Evolutionary conservation across 2,888 invertebrate genomes (phyloP), one percentile per base, ranked within the genome.

Genomic region (Drosophila yooni): DNA sequence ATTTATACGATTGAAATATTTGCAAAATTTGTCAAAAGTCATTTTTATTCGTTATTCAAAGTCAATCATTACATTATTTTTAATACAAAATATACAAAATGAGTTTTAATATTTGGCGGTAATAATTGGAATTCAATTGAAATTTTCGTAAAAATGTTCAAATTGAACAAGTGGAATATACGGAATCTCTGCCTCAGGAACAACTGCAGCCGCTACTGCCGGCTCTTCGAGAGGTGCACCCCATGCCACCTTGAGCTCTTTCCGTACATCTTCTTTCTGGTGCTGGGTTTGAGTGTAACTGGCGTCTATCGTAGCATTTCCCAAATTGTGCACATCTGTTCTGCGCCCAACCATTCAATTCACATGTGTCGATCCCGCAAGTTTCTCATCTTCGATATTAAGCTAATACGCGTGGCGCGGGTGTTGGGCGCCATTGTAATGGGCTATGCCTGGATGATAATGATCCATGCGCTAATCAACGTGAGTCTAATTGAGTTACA

Each of bases 391-490:
- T 2, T 83, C 0, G 21, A 38, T 1, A 11, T 51, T 5, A 5
- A 8, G 0, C 0, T 40, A 0, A 21, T 83, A 8, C 70, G 70
- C 0, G 40, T 18, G n/a, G 64, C 46, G 0, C 72, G 83, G 0
- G 3, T 86, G 0, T 0, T 63, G 0, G 83, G 81, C 3, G 38
- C 63, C 1, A 10, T 51, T 0, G 2, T 74, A 0, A 59, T 31
- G 50, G 8, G 29, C 27, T 31, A 56, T 27, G 43, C 52, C 6
- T 86, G 87, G 87, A 0, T 83, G 2, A 10, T 79, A 29, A 57
- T 83, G 11, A 1, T 83, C 18, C 66, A 59, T 46, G 81, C 27
- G 0, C 40, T 73, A 33, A 3, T 80, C 29, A 66, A 18, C 18
- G 76, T 76, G 29, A 79, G 80, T 74, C 5, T 1, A 18, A 33